Percentiles rank a stretch among this genome's conserved stretches.
phyloP scores from a whole-genome alignment of 2,113 vertebrate species.

The Malurus elegans region DNA sequence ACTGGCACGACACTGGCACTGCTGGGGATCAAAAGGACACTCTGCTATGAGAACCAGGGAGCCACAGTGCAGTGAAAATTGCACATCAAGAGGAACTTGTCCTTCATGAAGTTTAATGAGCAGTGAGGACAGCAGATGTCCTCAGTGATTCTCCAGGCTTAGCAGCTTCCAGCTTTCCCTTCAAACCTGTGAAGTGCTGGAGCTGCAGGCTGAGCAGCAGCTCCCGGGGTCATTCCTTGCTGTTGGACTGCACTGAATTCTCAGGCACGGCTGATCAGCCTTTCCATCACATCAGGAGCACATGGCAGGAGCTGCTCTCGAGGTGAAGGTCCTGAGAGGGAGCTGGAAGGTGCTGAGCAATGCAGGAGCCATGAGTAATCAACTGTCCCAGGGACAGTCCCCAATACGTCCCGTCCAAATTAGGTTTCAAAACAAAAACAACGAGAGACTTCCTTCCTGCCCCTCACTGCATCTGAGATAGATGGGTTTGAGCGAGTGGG shows the following conservation, averaged over 20 bases:
- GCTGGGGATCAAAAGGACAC: rapidly evolving
- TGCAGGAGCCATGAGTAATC: neutral
- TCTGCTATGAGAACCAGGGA: neutral
- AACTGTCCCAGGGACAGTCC: neutral
- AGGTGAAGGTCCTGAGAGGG: neutral
- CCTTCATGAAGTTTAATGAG: neutral
- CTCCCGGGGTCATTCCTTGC: neutral
- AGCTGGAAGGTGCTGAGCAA: neutral
- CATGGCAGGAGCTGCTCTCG: neutral
- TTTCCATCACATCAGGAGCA: neutral
- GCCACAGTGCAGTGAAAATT: neutral
- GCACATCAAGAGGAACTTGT: neutral
- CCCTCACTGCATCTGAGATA: neutral
- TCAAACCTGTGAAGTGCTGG: neutral
- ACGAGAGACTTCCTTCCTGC: neutral
- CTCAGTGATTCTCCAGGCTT: neutral
- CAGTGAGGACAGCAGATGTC: neutral
- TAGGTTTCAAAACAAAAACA: neutral
- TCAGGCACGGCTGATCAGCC: neutral
- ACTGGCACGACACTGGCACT: neutral
- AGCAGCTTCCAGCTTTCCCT: neutral
- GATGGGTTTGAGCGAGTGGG: neutral
- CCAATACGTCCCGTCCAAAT: neutral
- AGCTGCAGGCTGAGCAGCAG: neutral
- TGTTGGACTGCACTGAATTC: neutral